These are phyloP conservation scores for Macrophya alboannulata DNA, from an alignment of 2,888 invertebrate species.

Conservation along the genomic window DNA sequence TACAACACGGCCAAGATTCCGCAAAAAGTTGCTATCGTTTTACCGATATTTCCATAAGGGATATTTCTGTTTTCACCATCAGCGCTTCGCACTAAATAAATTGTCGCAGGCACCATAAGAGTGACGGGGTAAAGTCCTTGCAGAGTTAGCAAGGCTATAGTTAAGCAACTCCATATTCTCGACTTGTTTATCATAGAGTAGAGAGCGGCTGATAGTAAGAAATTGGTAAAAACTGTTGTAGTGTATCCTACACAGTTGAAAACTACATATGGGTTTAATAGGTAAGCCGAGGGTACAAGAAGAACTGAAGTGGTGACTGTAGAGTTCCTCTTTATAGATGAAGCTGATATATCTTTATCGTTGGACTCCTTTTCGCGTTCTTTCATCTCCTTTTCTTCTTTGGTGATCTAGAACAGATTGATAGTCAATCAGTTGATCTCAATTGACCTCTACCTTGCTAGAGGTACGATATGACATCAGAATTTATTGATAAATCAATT, in stretches of 20 bases:
- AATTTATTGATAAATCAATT: conserved; percentile 63
- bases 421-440: conserved; percentile 22
- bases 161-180: conserved; percentile 84
- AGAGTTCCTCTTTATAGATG: conserved; percentile 62
- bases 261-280: conserved; percentile 95
- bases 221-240: conserved; percentile 94
- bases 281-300: conserved; percentile 89
- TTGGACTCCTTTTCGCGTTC: conserved; percentile 54
- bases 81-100: conserved; percentile 85
- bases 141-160: conserved; percentile 90
- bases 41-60: conserved; percentile 79
- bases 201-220: conserved; percentile 89
- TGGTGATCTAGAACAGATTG: conserved; percentile 66
- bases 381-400: conserved; percentile 66
- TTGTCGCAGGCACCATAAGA: conserved; percentile 90
- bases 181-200: conserved; percentile 87
- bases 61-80: conserved; percentile 79
- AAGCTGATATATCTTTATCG: conserved; percentile 60
- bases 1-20: conserved; percentile 83
- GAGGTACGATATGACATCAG: background rate
- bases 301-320: conserved; percentile 72
- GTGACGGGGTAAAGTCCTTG: conserved; percentile 93
- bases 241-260: conserved; percentile 94
- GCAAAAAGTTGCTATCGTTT: conserved; percentile 82
- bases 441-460: background rate